Evolutionary conservation across 1,140 invertebrate species (phyloP).

Genomic region (Marisa cornuarietis): DNA sequence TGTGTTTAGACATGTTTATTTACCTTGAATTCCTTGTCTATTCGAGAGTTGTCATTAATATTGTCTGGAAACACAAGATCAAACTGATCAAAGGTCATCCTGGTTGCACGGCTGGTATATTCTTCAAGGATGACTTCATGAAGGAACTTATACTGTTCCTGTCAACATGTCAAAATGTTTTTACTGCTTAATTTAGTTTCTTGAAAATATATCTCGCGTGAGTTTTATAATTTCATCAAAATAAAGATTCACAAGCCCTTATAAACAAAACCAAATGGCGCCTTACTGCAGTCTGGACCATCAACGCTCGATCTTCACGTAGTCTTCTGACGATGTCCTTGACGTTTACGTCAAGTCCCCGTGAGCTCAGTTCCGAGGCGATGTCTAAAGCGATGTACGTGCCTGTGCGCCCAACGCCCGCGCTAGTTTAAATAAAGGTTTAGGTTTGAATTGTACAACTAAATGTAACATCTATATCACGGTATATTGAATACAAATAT

Average conservation of each 20-base stretch:
- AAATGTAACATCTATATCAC: too few relatives aligned
- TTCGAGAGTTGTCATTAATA: background rate
- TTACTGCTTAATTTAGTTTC: too few relatives aligned
- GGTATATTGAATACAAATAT: too few relatives aligned
- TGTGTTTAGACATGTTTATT: too few relatives aligned
- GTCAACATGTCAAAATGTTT: background rate
- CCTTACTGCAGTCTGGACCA: conserved; percentile 42
- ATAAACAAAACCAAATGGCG: too few relatives aligned
- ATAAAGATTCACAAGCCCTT: too few relatives aligned
- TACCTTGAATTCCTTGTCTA: conserved; percentile 3
- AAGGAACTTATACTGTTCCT: conserved; percentile 20
- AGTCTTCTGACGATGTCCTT: conserved; percentile 34
- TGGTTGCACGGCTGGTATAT: conserved; percentile 11
- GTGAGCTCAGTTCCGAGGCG: conserved; percentile 38
- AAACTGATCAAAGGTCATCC: conserved; percentile 3
- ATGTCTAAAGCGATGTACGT: conserved; percentile 59
- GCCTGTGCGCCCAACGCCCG: conserved; percentile 60
- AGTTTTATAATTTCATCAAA: too few relatives aligned
- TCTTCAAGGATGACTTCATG: conserved; percentile 11
- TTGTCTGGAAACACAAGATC: conserved; percentile 1
- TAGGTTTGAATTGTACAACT: too few relatives aligned
- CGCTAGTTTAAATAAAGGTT: conserved; percentile 32
- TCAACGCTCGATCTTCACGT: conserved; percentile 34
- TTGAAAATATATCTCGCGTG: too few relatives aligned
- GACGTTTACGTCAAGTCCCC: conserved; percentile 31